These are phyloP conservation scores for Toxostoma redivivum DNA, from an alignment of 2,113 vertebrate genomes.

Conservation along the genomic window DNA sequence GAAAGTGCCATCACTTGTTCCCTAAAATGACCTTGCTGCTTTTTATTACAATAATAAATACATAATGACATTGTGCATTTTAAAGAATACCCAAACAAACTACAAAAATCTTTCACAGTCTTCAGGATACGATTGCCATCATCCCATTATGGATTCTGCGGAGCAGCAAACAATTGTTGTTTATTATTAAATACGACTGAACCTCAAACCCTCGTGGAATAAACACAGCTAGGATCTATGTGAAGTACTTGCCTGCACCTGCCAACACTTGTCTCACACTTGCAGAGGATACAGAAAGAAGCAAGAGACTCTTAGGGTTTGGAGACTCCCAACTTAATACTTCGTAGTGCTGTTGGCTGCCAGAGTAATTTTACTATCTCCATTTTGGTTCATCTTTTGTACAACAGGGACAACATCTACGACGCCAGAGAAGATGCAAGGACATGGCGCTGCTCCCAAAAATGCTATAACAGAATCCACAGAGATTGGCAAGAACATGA, in stretches of 20 bases:
- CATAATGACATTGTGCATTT: background rate
- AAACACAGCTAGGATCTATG: background rate
- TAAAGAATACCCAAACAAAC: background rate
- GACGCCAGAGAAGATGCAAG: background rate
- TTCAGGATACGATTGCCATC: background rate
- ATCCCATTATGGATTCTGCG: background rate
- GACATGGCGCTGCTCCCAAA: background rate
- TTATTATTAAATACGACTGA: background rate
- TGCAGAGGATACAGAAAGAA: background rate
- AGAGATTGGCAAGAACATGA: background rate
- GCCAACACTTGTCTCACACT: background rate
- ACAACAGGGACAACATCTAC: background rate
- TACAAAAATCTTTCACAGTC: background rate
- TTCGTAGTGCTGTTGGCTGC: background rate
- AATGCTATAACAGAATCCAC: background rate
- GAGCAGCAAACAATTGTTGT: background rate
- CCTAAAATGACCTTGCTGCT: background rate
- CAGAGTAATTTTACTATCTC: background rate
- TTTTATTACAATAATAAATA: background rate
- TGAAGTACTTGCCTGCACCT: background rate
- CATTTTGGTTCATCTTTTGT: background rate
- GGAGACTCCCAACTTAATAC: background rate
- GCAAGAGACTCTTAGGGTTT: background rate
- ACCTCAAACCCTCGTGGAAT: background rate
- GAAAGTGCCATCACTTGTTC: background rate